Base-by-base conservation (phyloP, 1,140 invertebrate genomes). In the Scylla paramamosain region DNA sequence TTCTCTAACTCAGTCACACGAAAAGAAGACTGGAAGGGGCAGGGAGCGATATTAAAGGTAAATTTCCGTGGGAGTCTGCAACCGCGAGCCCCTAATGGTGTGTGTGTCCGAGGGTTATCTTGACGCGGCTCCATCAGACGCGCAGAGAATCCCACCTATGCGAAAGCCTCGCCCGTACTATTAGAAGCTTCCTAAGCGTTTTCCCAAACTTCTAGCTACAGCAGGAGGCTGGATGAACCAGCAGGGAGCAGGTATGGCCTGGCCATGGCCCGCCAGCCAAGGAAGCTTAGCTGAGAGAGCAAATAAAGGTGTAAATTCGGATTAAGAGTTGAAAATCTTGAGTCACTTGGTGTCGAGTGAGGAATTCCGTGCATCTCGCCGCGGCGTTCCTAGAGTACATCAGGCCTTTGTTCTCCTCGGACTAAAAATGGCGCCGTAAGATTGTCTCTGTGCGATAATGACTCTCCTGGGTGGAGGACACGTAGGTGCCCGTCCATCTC, bases 371-470 rank as follows among this genome's bases (percentile, higher is more conserved):
- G 94, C 94, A 95, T 95, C 90, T 91, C 20, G 32, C 89, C 48
- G 28, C 91, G 28, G 94, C 94, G 94, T 95, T 95, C 94, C 94
- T 95, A n/a, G 39, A 95, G 94, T 95, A 95, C 94, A 86, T 95
- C 77, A 77, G 94, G 94, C 84, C 91, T 92, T 95, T 95, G 94
- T 95, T 95, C 94, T 95, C 94, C 45, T 86, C 90, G 29, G 48
- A 95, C 94, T 95, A 95, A 95, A 95, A 95, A 92, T 92, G 94
- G 94, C 88, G 20, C 46, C 82, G 77, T 87, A 92, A 93, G 94
- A 95, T 95, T 84, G 94, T 95, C 91, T 86, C 90, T 84, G 90
- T 95, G 94, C 87, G 94, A 95, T 95, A 95, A 95, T 95, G 94
- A 92, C 90, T 88, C 45, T 83, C 90, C 45, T 32, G 90, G 52